Base-by-base conservation (phyloP, 1,140 invertebrate genomes). In the Brachionus rotundiformis region DNA sequence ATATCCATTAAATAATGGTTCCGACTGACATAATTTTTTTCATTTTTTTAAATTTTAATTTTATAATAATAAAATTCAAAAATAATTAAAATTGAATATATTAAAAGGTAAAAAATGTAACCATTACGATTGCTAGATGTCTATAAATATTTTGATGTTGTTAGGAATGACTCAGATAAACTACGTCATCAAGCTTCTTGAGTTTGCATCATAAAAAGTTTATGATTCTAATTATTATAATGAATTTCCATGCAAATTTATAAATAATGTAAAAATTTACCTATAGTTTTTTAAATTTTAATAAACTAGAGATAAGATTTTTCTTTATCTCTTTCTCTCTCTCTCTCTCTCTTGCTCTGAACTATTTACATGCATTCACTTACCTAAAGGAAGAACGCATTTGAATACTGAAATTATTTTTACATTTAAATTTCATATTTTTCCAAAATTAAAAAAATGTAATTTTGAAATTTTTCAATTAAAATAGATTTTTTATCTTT, bases 381-480 rank as follows among this genome's bases (percentile, higher is more conserved):
- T 31, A 6, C 63, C 33, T 31, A 36, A 68, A 68, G 33, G 33
- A 36, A 33, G 33, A 68, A 36, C 31, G 33, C 33, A 33, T 36
- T 33, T 36, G 16, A 33, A 19, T 36, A 19, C 29, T 68, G 16
- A 68, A 68, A 36, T 33, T n/a, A n/a, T n/a, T n/a, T 36, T 68
- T 33, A 33, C 6, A 68, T n/a, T 68, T 6, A 68, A 68, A 68
- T 68, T 68, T 68, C 19, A 54, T 68, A 36, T 33, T 10, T 19
- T 33, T 68, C 10, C 10, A 68, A 36, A 33, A 33, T 33, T n/a
- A n/a, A n/a, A 68, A 39, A 36, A 36, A 68, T 29, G 63, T 68
- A 68, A 68, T 68, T 68, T 63, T 68, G 29, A 36, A 68, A 68
- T 36, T 68, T n/a, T 68, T 68, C 63, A 68, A 68, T 68, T 68